phyloP scores from a whole-genome alignment of 1,140 invertebrate genomes.

The Drosophila ohnishii region DNA sequence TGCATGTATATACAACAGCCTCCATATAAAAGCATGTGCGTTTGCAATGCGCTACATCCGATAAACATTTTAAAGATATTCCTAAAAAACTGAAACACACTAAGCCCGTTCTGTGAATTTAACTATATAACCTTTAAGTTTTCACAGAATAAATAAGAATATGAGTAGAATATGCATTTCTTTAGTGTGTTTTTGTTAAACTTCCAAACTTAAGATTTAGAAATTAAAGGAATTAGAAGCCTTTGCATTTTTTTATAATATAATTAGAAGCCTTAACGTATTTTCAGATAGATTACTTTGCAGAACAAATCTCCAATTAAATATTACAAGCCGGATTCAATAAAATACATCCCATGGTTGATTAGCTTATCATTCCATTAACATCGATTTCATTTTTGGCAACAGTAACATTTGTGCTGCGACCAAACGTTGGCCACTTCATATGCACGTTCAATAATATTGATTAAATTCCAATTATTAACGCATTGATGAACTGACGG shows the following conservation, averaged over 20 bases:
- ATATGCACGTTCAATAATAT: slow-evolving; percentile 54
- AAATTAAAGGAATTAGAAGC: too few relatives aligned
- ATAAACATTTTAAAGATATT: not conserved
- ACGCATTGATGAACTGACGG: slow-evolving; percentile 61
- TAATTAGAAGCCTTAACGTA: not conserved
- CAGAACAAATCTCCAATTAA: not conserved
- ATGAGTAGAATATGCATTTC: not conserved
- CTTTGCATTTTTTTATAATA: too few relatives aligned
- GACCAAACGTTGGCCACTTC: slow-evolving; percentile 20
- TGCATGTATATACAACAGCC: slow-evolving; percentile 1
- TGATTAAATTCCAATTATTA: slow-evolving; percentile 78
- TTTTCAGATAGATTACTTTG: not conserved
- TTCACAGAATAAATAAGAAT: not conserved
- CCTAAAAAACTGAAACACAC: not conserved
- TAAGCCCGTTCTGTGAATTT: not conserved
- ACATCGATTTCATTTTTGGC: slow-evolving; percentile 21
- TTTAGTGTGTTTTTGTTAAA: not conserved
- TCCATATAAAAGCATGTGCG: slow-evolving; percentile 1
- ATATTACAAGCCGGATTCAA: not conserved
- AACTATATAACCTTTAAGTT: not conserved
- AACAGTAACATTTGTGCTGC: not conserved
- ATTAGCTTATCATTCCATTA: slow-evolving; percentile 22
- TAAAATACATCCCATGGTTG: not conserved
- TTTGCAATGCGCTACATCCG: not conserved
- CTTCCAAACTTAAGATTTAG: too few relatives aligned